Base-by-base conservation (phyloP, 1,140 invertebrate genomes). In the Cylas formicarius region DNA sequence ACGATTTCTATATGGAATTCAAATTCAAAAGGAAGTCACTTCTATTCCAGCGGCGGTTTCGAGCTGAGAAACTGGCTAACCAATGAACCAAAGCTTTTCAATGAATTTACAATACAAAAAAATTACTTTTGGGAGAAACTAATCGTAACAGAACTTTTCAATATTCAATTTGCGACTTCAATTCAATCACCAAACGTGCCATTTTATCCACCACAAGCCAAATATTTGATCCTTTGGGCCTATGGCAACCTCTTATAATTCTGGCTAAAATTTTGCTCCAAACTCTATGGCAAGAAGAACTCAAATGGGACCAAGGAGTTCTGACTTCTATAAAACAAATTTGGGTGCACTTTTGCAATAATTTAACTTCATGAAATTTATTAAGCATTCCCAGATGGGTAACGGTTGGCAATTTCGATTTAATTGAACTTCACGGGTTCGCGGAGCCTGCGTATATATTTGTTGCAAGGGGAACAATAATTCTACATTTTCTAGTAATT, bases 1-100 rank as follows among this genome's bases (percentile, higher is more conserved):
- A 44, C 22, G 60, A 67, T 49, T 65, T 64, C 34, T 71, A 68
- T 41, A 58, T 69, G 0, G 67, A 7, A 37, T 52, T 35, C 11
- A 44, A 23, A 7, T 57, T 2, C 32, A 45, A 20, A 32, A 49
- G 6, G 41, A 60, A 21, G 36, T 58, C 1, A 16, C 29, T 6
- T 11, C 20, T 11, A 34, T 34, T n/a, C 11, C 10, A 11, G 22
- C n/a, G 18, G 19, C 2, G 29, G 32, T 6, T 44, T 35, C 14
- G 17, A 22, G 8, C 20, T 44, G 35, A 21, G 41, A 44, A 44
- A 35, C 18, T 44, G 29, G 29, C 7, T 34, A 13, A 26, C 18
- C 2, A 28, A 28, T 28, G 7, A 44, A 44, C 11, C 10, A 44
- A 16, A 16, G 2, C 13, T 36, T 10, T 3, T 36, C 6, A 7